Conservation (phyloP, 2,888 invertebrate genomes). For the Malachius bipustulatus region DNA sequence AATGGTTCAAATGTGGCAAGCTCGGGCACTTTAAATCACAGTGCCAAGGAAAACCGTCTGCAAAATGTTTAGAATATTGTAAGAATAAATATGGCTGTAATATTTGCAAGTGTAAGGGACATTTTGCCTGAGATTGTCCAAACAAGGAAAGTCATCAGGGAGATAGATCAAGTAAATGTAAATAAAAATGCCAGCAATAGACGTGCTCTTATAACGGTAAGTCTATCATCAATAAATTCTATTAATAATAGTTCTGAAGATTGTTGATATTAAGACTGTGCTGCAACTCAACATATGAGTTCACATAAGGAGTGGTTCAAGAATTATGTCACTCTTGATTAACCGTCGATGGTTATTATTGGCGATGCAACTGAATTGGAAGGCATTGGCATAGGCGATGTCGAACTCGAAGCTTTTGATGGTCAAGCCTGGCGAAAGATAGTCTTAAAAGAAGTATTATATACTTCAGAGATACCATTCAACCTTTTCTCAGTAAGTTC, state of each 20-base stretch:
- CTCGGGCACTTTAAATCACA: conserved; percentile 19
- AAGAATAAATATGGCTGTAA: conserved; percentile 23
- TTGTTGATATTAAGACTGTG: conserved; percentile 23
- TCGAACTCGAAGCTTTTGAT: conserved; percentile 20
- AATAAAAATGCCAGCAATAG: no score
- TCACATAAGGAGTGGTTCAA: conserved; percentile 20
- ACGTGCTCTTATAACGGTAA: no score
- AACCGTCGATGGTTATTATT: conserved; percentile 12
- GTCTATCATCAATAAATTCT: no score
- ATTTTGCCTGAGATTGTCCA: conserved; percentile 21
- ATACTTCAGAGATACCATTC: conserved; percentile 17
- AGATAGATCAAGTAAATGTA: conserved; percentile 2
- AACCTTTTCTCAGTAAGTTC: conserved; percentile 21
- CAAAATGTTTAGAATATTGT: conserved; percentile 21
- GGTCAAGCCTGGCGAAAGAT: conserved; percentile 19
- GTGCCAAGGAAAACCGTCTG: conserved; percentile 19
- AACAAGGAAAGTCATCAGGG: conserved; percentile 12
- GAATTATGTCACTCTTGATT: conserved; percentile 14
- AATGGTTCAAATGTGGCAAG: conserved; percentile 18
- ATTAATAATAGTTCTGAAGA: conserved; percentile 9
- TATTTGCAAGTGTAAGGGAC: conserved; percentile 21
- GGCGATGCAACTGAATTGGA: conserved; percentile 20
- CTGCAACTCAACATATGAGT: conserved; percentile 25
- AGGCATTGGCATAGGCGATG: conserved; percentile 20
- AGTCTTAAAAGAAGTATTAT: conserved; percentile 16